Evolutionary conservation across 2,113 vertebrate species (phyloP), one percentile per base, ranked within the genome.

Genomic region (Labrus mixtus): DNA sequence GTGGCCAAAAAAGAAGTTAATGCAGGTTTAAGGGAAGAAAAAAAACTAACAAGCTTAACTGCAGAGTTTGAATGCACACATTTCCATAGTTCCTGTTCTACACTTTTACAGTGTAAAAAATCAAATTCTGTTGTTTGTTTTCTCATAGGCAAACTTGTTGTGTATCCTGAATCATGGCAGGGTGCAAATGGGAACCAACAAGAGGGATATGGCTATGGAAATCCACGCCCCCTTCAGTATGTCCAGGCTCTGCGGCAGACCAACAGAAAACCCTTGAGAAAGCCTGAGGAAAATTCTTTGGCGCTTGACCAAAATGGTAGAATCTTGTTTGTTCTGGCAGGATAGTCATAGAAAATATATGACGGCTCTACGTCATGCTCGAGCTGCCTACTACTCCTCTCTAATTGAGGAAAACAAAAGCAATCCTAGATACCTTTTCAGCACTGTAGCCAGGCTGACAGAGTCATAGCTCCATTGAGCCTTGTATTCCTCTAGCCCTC

Each of bases 211-310:
- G 45, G 15, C n/a, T 22, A 39, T 22, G 33, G 60, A 13, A 39
- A 25, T 13, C 68, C 46, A 39, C 66, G 9, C 16, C 71, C 71
- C 55, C 53, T 76, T 8, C 43, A 78, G 0, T 68, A 67, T 23
- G 25, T 71, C 39, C 23, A 16, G 4, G 39, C 64, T 17, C 8
- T 65, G 43, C 20, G 45, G 36, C 43, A 58, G 22, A 0, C 10
- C 23, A 3, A 37, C 10, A 4, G 13, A 15, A 55, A 22, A 23
- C 8, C 67, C 17, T 22, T 50, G 59, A 41, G 41, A 29, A 51
- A 20, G 0, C 13, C 33, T 25, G 6, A 3, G 11, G 6, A 4
- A 53, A 4, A 3, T 1, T 55, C 25, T 51, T 0, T 0, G n/a
- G n/a, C n/a, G n/a, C n/a, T n/a, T n/a, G n/a, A n/a, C n/a, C n/a